Evolutionary conservation across 2,113 vertebrate species (phyloP).

Genomic region (Pachycephala philippinensis): DNA sequence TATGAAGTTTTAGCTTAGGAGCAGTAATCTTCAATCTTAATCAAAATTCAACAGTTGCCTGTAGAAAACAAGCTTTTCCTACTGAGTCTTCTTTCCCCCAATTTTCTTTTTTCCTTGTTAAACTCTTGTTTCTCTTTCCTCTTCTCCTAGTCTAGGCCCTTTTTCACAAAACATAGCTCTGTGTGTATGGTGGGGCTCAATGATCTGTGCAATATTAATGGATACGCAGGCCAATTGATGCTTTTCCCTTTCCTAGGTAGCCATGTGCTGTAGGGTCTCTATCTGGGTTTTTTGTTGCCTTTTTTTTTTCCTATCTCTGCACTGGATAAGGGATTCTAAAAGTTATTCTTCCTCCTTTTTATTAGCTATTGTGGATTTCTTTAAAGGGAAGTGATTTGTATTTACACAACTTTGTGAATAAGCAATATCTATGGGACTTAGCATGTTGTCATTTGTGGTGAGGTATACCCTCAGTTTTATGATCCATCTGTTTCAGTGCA

Average conservation of each 20-base stretch:
- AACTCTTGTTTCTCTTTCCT: not conserved
- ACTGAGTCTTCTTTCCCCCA: not conserved
- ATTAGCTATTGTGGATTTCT: not conserved
- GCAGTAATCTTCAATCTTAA: not conserved
- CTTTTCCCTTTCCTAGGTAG: not conserved
- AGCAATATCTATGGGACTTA: not conserved
- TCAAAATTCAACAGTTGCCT: not conserved
- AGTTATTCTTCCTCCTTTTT: not conserved
- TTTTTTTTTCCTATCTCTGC: not conserved
- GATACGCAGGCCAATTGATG: not conserved
- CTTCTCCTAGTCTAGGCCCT: not conserved
- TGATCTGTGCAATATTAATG: not conserved
- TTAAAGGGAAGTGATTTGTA: not conserved
- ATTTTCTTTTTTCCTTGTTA: not conserved
- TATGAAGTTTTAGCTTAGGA: not conserved
- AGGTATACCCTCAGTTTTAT: not conserved
- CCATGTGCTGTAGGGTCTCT: not conserved
- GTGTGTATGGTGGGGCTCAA: not conserved
- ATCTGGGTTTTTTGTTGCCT: not conserved
- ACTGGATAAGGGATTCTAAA: not conserved
- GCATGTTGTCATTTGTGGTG: not conserved
- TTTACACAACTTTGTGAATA: not conserved
- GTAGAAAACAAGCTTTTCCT: not conserved
- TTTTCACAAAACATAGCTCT: not conserved
- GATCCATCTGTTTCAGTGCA: not conserved